Evolutionary conservation across 2,797 vertebrate genomes (phyloP).

Genomic region (Vultur gryphus): DNA sequence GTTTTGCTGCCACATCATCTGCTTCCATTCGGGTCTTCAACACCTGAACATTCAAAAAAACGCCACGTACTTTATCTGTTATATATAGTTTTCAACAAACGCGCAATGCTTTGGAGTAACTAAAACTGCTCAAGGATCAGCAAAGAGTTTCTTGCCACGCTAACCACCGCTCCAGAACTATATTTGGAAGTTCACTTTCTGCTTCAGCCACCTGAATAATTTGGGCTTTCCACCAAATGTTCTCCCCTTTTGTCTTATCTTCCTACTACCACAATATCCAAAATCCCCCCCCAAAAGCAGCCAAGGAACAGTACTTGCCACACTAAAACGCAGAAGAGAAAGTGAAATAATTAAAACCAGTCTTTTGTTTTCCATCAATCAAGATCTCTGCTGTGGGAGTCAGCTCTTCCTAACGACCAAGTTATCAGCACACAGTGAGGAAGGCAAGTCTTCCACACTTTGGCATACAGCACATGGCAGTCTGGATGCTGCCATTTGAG

Average conservation of each 20-base stretch:
- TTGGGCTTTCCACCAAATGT: background rate
- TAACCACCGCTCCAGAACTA: background rate
- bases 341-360: background rate
- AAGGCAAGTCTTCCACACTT: background rate
- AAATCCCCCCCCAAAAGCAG: background rate
- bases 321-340: background rate
- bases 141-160: background rate
- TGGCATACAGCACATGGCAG: background rate
- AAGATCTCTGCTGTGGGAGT: background rate
- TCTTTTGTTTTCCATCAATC: background rate
- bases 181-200: background rate
- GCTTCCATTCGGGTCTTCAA: slow-evolving; percentile 83
- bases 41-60: slow-evolving; percentile 72
- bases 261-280: background rate
- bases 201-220: background rate
- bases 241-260: background rate
- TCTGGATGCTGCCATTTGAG: background rate
- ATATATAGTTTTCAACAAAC: background rate
- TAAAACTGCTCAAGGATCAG: background rate
- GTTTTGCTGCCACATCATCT: slow-evolving; percentile 78
- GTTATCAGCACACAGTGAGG: background rate
- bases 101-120: background rate
- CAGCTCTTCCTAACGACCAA: background rate
- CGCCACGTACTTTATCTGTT: background rate
- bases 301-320: background rate